Evolutionary conservation across 2,113 vertebrate species (phyloP), one percentile per base, ranked within the genome.

Genomic region (Regulus satrapa): DNA sequence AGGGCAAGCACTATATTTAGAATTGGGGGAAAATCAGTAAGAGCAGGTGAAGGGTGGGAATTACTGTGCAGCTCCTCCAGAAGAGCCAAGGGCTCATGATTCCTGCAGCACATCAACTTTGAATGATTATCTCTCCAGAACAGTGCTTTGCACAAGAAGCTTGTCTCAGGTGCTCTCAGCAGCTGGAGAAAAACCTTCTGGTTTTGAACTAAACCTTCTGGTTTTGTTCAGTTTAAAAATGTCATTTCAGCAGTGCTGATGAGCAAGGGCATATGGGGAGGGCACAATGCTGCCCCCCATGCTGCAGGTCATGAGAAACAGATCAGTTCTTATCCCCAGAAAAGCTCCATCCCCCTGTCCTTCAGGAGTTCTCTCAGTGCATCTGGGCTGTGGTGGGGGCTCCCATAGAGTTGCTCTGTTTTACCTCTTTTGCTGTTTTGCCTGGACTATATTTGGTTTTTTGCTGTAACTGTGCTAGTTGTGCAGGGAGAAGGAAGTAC

Each of bases 381-480:
- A 4, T 19, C 38, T 76, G 23, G 41, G 59, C 26, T n/a, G 6
- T 12, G 75, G n/a, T 23, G 43, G 15, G 18, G 24, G 1, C 40
- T 14, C 6, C 19, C 0, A 0, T 4, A n/a, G 24, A 75, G 14
- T 3, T 55, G 31, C 10, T 6, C 10, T 41, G 1, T 7, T 40
- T 62, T 8, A 15, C 12, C 28, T 46, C 3, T 26, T 80, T 38
- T 80, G 18, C 10, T 85, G 3, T 14, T 9, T 72, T 68, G 6
- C 12, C 19, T 74, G 41, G 12, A 14, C 34, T 52, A 6, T 49
- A 16, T 14, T 55, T 0, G 0, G 3, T 3, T 55, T 8, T 59
- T 40, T 10, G 29, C 18, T 6, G 32, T 61, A 31, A 20, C 20
- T n/a, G 7, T 49, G 36, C 38, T 2, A 4, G 1, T 32, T 51